Evolutionary conservation across 2,113 vertebrate species (phyloP).

Genomic region (Microcebus ravelobensis): DNA sequence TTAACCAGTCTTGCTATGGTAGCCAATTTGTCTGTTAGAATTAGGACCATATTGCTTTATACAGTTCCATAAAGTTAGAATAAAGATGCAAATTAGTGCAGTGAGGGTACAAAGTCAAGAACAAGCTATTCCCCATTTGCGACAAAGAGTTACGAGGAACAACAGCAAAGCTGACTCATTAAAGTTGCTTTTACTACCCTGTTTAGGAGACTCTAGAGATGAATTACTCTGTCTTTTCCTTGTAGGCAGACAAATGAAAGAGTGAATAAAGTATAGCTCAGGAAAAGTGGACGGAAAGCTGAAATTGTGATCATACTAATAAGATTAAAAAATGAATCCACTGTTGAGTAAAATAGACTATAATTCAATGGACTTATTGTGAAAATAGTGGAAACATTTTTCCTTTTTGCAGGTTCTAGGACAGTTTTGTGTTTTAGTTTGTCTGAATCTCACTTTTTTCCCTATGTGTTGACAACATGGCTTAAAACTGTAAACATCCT

Average conservation of each 20-base stretch:
- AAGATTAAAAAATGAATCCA: background rate
- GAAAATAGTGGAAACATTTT: background rate
- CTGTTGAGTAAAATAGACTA: background rate
- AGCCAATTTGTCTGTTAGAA: slow-evolving; percentile 20
- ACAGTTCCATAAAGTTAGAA: background rate
- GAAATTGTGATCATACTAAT: background rate
- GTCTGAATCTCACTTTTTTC: slow-evolving; percentile 42
- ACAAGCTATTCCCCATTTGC: slow-evolving; percentile 11
- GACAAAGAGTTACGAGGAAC: slow-evolving; percentile 23
- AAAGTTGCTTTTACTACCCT: background rate
- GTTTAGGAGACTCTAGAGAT: slow-evolving; percentile 24
- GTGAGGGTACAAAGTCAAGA: background rate
- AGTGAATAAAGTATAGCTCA: background rate
- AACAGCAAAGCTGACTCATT: slow-evolving; percentile 40
- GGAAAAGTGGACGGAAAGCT: background rate
- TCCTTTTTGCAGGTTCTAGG: background rate
- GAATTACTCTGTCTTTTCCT: background rate
- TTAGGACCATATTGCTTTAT: background rate
- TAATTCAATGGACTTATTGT: background rate
- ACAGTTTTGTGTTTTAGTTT: slow-evolving; percentile 21
- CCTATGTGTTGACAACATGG: slow-evolving; percentile 9
- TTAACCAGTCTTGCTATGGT: background rate
- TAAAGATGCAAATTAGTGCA: background rate
- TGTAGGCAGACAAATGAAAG: background rate
- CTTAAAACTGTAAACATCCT: slow-evolving; percentile 32